Evolutionary conservation across 2,113 vertebrate species (phyloP), one percentile per base, ranked within the genome.

Genomic region (Megaceryle torquata): DNA sequence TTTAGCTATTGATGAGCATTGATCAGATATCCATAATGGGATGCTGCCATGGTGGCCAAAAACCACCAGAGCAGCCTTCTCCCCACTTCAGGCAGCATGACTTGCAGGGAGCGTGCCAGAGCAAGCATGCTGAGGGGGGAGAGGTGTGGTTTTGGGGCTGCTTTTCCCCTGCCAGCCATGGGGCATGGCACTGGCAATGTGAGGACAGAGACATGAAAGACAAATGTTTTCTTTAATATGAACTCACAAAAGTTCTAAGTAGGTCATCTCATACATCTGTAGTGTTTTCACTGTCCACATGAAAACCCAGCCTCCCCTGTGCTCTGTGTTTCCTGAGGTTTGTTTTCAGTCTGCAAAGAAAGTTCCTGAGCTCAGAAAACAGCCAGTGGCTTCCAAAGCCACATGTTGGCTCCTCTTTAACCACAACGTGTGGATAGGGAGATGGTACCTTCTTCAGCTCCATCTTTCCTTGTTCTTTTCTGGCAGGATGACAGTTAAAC

Each of bases 181-280:
- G 65, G 35, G 54, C 78, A 50, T 25, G 8, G 69, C 5, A 1
- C 74, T 70, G 72, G 50, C 83, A 85, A 15, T 0, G 2, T 0
- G 0, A 72, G 79, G 64, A 18, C 64, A 83, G 65, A n/a, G 83
- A 72, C 64, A 78, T 60, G 74, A 18, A 91, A 85, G 79, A 65
- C 80, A 70, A 94, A 94, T 87, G 70, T 82, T 76, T 82, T 83
- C 69, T 92, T 91, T 82, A 88, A 89, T 48, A 44, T 10, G 39
- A 70, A 54, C 88, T 67, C 75, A 13, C 0, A 1, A 72, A 71
- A 78, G 68, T 65, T 89, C 59, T 89, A 95, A 97, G 94, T 92
- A 95, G 96, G 96, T 94, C 96, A 88, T 78, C 63, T 95, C 83
- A 8, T 84, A 41, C 60, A 93, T 48, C 81, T 93, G 68, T 29